phyloP scores from a whole-genome alignment of 1,140 invertebrate species.

The Harlomillsia oculata region DNA sequence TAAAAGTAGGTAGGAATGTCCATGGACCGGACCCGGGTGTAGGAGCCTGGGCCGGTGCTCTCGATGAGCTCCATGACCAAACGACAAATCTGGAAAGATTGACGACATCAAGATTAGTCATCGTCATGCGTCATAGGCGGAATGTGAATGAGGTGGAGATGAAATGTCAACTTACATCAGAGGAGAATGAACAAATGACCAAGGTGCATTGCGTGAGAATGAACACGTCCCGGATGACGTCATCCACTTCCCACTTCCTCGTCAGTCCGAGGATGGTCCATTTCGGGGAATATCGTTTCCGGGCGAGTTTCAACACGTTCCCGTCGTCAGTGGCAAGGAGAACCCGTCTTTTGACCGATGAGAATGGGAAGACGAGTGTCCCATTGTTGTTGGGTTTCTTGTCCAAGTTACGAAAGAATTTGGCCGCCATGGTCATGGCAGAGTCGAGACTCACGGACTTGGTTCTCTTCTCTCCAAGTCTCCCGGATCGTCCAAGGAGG shows the following conservation, averaged over 20 bases:
- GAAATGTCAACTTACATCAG: slow-evolving; percentile 14
- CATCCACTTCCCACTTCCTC: background rate
- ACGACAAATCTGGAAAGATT: too few species aligned
- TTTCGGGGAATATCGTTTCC: slow-evolving; percentile 13
- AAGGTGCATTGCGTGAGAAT: slow-evolving; percentile 10
- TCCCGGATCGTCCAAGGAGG: slow-evolving; percentile 6
- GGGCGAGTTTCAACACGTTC: background rate
- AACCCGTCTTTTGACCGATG: slow-evolving; percentile 2
- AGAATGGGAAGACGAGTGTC: background rate
- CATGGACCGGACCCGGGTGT: too few species aligned
- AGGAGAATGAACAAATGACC: slow-evolving; percentile 14
- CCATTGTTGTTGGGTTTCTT: background rate
- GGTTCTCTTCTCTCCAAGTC: slow-evolving; percentile 12
- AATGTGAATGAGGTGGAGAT: too few species aligned
- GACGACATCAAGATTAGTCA: too few species aligned
- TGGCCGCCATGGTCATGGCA: slow-evolving; percentile 13
- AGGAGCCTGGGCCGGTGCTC: too few species aligned
- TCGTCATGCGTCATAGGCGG: too few species aligned
- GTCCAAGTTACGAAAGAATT: slow-evolving; percentile 11
- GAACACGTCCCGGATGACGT: slow-evolving; percentile 18
- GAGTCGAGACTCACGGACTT: slow-evolving; percentile 3
- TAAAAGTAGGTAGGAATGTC: too few species aligned
- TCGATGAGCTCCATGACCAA: too few species aligned
- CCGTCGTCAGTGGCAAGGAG: slow-evolving; percentile 18
- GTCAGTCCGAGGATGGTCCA: slow-evolving; percentile 9